Conservation (phyloP, 2,797 vertebrate genomes). For the Rhyacichthys aspro region DNA sequence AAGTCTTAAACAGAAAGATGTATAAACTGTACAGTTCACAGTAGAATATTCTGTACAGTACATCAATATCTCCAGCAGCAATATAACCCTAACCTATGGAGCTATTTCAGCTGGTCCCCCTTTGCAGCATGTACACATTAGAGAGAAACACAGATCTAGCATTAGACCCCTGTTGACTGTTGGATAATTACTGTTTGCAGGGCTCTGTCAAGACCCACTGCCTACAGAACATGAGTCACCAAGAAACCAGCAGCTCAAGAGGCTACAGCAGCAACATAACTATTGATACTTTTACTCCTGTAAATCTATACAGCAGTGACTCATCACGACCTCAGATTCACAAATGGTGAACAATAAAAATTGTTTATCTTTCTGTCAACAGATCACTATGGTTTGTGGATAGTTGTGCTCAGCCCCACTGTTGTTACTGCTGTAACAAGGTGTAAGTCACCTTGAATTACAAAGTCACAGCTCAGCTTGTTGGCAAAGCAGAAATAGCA, state of each 20-base stretch:
- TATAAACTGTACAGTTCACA: no score
- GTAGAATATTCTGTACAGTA: no score
- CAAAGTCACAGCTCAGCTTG: conserved; percentile 36
- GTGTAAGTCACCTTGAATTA: conserved; percentile 13
- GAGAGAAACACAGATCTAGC: conserved; percentile 44
- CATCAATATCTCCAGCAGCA: neutral
- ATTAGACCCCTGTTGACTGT: conserved; percentile 51
- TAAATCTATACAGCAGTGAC: conserved; percentile 46
- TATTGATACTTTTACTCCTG: conserved; percentile 36
- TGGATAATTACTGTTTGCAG: conserved; percentile 66
- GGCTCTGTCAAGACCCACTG: conserved; percentile 54
- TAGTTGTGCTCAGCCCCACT: neutral
- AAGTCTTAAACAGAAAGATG: no score
- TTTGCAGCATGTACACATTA: conserved; percentile 32
- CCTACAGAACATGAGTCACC: conserved; percentile 73
- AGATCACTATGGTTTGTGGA: neutral
- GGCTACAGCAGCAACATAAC: conserved; percentile 37
- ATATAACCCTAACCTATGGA: conserved; percentile 36
- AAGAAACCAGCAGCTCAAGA: conserved; percentile 45
- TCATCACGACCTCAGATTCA: conserved; percentile 20
- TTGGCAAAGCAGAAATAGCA: conserved; percentile 16
- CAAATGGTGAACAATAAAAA: conserved; percentile 23
- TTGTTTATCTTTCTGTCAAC: neutral
- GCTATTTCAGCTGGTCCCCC: conserved; percentile 17
- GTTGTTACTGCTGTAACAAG: conserved; percentile 8